A percentile compares a stretch with the other conserved stretches of the same genome.
Evolutionary conservation across 1,140 invertebrate species (phyloP).

Genomic region (Antheraea pernyi): DNA sequence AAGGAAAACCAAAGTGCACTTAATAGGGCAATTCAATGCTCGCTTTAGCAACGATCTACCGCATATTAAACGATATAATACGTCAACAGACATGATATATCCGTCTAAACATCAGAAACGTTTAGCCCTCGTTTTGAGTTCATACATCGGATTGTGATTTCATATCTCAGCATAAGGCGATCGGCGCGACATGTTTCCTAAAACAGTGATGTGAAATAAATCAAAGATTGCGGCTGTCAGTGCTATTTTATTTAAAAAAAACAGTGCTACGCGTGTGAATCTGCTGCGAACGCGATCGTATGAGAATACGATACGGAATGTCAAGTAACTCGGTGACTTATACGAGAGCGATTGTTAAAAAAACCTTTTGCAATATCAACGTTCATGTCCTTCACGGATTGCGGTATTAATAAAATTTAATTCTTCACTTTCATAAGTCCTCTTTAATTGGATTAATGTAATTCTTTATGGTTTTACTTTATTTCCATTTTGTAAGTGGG

Average conservation of each 20-base stretch:
- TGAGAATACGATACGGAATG: slow-evolving; percentile 62
- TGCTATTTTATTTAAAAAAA: slow-evolving; percentile 57
- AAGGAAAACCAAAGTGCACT: slow-evolving; percentile 28
- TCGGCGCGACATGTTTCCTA: slow-evolving; percentile 68
- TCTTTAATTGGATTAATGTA: not conserved
- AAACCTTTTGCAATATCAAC: slow-evolving; percentile 29
- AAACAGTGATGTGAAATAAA: slow-evolving; percentile 77
- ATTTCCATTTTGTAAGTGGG: not conserved
- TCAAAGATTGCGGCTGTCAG: slow-evolving; percentile 64
- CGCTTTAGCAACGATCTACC: slow-evolving; percentile 27
- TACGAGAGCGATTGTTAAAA: slow-evolving; percentile 27
- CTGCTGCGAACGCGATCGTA: slow-evolving; percentile 58
- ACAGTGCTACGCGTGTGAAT: slow-evolving; percentile 61
- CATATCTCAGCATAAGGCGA: slow-evolving; percentile 67
- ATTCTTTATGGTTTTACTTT: not conserved
- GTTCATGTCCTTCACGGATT: not conserved
- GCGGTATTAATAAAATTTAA: slow-evolving; percentile 7
- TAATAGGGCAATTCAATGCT: slow-evolving; percentile 25
- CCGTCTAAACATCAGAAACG: slow-evolving; percentile 39
- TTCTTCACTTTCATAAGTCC: slow-evolving; percentile 1
- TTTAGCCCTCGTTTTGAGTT: slow-evolving; percentile 48
- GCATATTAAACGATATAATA: slow-evolving; percentile 38
- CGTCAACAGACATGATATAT: slow-evolving; percentile 42
- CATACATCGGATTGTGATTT: slow-evolving; percentile 62
- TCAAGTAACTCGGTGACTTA: slow-evolving; percentile 41